Evolutionary conservation across 2,797 vertebrate genomes (phyloP), one percentile per base, ranked within the genome.

Genomic region (Enteromius unitaeniatus): DNA sequence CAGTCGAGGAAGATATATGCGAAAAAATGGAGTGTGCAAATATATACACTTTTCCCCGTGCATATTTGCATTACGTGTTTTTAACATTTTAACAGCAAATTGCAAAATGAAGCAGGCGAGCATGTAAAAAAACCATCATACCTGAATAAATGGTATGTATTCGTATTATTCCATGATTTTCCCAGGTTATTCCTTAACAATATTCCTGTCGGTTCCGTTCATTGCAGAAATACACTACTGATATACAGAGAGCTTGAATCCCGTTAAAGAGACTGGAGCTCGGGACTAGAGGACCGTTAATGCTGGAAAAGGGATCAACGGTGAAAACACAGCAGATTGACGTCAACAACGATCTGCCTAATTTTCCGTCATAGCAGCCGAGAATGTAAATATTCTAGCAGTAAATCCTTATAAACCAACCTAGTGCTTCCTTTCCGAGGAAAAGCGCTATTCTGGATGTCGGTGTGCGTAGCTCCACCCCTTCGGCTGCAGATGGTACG

Each of bases 121-220:
- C 45, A 15, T 19, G 4, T 21, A 40, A 11, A 67, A 17, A 65
- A 80, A 42, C 49, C 49, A 89, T 23, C 73, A 28, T 93, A 95
- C 95, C 94, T 95, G 88, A 91, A 88, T 86, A 82, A 83, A 83
- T 81, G 83, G 17, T 40, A 64, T 34, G 1, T 72, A 81, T 74
- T 84, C 72, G 91, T 93, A 94, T 91, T 89, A 90, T 83, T 70
- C 91, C 95, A 95, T 95, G 88, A 78, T 93, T 80, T 53, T 89
- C 75, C 87, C 89, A 73, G 87, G 67, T 86, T 62, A 82, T 77
- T 78, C 91, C 86, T 84, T 89, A 84, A 90, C 6, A 74, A 88
- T 79, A 90, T 87, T 89, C 92, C 90, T 88, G 80, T 87, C 70
- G 70, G 82, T 92, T 91, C 91, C 92, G 91, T 26, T 88, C 88